Conservation (phyloP, 2,113 vertebrate species). For the Carollia perspicillata region DNA sequence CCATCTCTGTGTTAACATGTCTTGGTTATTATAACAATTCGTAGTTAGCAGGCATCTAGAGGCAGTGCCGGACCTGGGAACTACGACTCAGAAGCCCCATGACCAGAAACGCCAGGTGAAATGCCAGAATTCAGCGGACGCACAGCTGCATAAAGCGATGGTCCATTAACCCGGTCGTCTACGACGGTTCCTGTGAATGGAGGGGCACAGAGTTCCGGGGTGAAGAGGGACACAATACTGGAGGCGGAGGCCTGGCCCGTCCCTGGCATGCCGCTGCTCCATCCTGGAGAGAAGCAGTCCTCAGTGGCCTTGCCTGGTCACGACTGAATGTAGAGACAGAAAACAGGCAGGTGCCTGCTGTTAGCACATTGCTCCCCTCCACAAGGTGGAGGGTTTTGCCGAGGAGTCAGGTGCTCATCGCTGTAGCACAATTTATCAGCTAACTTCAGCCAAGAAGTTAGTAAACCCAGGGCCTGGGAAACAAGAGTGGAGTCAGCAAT, state of each 20-base stretch:
- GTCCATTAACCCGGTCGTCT: neutral
- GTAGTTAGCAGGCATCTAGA: neutral
- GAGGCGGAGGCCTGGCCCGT: neutral
- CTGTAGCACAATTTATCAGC: neutral
- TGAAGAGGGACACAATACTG: neutral
- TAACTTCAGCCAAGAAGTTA: neutral
- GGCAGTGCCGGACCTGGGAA: neutral
- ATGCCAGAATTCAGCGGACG: neutral
- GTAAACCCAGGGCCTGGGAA: neutral
- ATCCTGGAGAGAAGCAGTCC: too few species aligned
- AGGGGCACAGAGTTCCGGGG: neutral
- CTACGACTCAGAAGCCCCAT: neutral
- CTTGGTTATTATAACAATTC: neutral
- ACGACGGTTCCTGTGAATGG: neutral
- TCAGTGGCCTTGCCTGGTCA: neutral
- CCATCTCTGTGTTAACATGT: neutral
- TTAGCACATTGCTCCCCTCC: neutral
- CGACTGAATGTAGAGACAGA: neutral
- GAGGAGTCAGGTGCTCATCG: neutral
- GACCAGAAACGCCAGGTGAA: neutral
- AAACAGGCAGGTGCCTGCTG: neutral
- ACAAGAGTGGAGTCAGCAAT: neutral
- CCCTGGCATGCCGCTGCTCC: neutral
- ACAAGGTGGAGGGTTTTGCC: neutral
- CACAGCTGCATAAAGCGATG: neutral